Base-by-base conservation (phyloP, 2,113 vertebrate genomes). In the Hemiprocne comata region DNA sequence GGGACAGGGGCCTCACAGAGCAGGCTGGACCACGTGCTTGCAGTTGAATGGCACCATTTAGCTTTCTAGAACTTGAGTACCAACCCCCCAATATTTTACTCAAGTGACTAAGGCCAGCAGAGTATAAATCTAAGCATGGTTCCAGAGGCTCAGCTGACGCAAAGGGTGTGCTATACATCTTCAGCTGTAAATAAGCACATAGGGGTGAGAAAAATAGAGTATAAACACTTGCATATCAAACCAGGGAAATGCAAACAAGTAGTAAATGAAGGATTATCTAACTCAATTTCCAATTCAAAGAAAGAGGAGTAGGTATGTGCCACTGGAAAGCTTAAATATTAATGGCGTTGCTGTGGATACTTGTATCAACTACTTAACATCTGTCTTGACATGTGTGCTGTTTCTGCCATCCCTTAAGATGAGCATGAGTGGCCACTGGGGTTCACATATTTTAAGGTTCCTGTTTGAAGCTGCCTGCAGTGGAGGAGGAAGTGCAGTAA, bases 211-310 rank as follows among this genome's bases (percentile, higher is more conserved):
- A 88, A 86, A 82, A 80, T 6, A 24, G 91, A 67, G 53, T 31
- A 88, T 44, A 57, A 91, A 90, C 58, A 79, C 55, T 53, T 61
- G 79, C 10, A 13, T 87, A 46, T 77, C 78, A 88, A 87, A 85
- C 69, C 88, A 89, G 86, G 93, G 57, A 94, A 96, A 90, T 95
- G 85, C 78, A 96, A 96, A 97, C 93, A 87, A 91, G 83, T 74
- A 80, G 90, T 92, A 92, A 95, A 95, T 34, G 89, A 73, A 91
- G 81, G 90, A 94, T 94, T 95, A 85, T 74, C 77, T 96, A 87
- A 95, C 92, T 58, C 66, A 8, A 93, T 96, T 96, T 96, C 81
- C 94, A 97, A 97, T 92, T 95, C 93, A 94, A 94, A 95, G 92
- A 48, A 86, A 95, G 92, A 87, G 85, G 85, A 96, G 90, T 85